These are phyloP conservation scores for Antedon mediterranea DNA, from an alignment of 53 echinoderm and acorn worm species.

Conservation along the genomic window DNA sequence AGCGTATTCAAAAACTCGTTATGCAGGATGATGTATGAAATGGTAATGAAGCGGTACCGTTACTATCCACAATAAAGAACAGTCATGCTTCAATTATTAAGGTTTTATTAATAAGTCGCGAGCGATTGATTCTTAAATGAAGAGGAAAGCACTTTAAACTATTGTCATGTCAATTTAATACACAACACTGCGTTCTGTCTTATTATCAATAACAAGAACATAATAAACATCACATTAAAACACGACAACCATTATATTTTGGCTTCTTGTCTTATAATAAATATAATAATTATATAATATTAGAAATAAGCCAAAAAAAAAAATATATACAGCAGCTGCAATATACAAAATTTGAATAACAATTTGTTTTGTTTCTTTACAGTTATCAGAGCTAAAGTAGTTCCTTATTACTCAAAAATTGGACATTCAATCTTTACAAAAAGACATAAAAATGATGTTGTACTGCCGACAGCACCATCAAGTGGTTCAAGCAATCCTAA, in stretches of 20 bases:
- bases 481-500: constrained; percentile 29
- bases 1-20: neutral
- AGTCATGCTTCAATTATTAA: neutral
- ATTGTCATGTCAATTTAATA: neutral
- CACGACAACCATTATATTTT: no score
- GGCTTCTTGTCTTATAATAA: no score
- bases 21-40: neutral
- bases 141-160: neutral
- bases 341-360: no score
- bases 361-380: constrained; percentile 1
- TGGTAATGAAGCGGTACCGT: neutral
- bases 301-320: no score
- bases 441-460: constrained; percentile 12
- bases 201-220: neutral
- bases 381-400: constrained; percentile 43
- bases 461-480: constrained; percentile 17
- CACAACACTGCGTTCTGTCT: neutral
- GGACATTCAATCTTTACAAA: constrained; percentile 14
- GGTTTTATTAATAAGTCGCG: neutral
- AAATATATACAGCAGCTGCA: no score
- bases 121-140: neutral
- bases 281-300: no score
- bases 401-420: constrained; percentile 2
- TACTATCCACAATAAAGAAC: neutral
- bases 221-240: neutral